phyloP scores from a whole-genome alignment of 2,113 vertebrate species.

The Eulemur rufifrons region DNA sequence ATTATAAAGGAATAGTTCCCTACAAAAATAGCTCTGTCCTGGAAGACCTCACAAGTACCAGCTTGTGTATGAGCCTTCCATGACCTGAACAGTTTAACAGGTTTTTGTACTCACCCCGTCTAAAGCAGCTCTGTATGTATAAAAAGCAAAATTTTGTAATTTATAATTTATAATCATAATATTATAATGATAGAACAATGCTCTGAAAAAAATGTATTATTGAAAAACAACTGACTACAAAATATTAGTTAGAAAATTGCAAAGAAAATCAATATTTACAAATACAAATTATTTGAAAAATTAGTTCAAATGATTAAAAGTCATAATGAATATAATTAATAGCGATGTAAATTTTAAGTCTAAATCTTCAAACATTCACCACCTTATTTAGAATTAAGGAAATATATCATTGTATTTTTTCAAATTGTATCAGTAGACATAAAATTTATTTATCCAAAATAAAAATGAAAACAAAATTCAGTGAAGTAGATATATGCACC shows the following conservation, averaged over 20 bases:
- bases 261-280: neutral
- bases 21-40: neutral
- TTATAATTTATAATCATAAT: neutral
- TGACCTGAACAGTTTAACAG: neutral
- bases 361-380: neutral
- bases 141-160: neutral
- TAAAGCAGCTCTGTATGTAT: neutral
- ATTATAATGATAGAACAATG: neutral
- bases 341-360: neutral
- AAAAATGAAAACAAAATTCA: neutral
- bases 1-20: neutral
- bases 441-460: neutral
- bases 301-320: neutral
- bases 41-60: neutral
- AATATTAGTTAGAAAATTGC: neutral
- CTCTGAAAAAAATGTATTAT: neutral
- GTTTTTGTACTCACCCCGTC: neutral
- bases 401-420: neutral
- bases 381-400: neutral
- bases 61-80: neutral
- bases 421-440: neutral
- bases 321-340: neutral
- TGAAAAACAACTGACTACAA: neutral
- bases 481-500: neutral
- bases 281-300: neutral